Conservation (phyloP, 1,140 invertebrate species). For the Formica selysi region DNA sequence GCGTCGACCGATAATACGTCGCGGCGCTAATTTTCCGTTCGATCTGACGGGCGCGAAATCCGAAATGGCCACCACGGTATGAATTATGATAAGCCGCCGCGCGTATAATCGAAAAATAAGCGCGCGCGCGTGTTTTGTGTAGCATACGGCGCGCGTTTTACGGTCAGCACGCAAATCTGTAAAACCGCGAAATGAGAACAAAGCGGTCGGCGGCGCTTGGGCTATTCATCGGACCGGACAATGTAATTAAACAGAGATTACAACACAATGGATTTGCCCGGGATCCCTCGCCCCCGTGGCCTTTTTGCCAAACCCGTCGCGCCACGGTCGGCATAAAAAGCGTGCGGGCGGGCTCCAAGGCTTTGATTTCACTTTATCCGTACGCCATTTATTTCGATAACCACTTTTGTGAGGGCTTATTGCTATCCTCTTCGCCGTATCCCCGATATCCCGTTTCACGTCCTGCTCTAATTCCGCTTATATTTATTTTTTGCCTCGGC, state of each 20-base stretch:
- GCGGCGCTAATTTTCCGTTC: constrained; percentile 61
- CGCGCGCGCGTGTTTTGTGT: constrained; percentile 31
- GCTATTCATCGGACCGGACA: constrained; percentile 68
- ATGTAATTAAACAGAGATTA: constrained; percentile 74
- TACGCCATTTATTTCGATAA: constrained; percentile 52
- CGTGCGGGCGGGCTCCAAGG: not conserved
- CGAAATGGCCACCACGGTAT: constrained; percentile 38
- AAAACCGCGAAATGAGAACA: constrained; percentile 69
- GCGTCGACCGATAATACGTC: constrained; percentile 40
- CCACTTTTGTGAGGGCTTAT: constrained; percentile 38
- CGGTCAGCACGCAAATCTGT: constrained; percentile 56
- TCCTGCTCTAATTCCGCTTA: not conserved
- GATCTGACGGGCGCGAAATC: constrained; percentile 49
- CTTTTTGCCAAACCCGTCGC: constrained; percentile 33
- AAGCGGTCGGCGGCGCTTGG: constrained; percentile 39
- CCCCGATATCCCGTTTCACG: not conserved
- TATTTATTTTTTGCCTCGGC: constrained; percentile 31
- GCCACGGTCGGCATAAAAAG: constrained; percentile 40
- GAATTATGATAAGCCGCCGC: constrained; percentile 70
- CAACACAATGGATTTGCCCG: constrained; percentile 72
- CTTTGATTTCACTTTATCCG: constrained; percentile 54
- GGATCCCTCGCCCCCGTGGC: constrained; percentile 9
- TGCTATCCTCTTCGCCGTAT: constrained; percentile 5
- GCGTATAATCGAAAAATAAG: constrained; percentile 63
- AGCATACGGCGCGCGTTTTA: constrained; percentile 51